These are phyloP conservation scores for Oeneis ivallda DNA, from an alignment of 2,888 invertebrate genomes.

Conservation along the genomic window DNA sequence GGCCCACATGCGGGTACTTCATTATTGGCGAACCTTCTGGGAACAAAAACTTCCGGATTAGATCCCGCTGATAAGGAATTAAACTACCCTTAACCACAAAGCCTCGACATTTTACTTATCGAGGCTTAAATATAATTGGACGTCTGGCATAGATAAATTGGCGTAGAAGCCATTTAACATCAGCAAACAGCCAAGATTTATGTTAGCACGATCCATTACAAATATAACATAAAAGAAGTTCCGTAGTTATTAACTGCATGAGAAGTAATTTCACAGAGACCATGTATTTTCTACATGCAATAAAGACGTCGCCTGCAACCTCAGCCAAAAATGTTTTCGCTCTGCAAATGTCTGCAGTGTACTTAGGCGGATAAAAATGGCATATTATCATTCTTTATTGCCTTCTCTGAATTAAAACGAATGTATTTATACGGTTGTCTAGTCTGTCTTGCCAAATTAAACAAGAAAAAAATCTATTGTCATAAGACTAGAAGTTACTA, in stretches of 20 bases:
- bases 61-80: neutral
- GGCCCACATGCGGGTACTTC: neutral
- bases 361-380: conserved; percentile 38
- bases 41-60: neutral
- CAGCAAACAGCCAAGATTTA: conserved; percentile 34
- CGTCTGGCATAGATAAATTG: conserved; percentile 33
- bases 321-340: conserved; percentile 45
- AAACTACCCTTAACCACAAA: neutral
- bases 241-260: conserved; percentile 42
- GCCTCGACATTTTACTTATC: conserved; percentile 17
- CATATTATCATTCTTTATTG: conserved; percentile 39
- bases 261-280: conserved; percentile 41
- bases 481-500: neutral
- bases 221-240: conserved; percentile 38
- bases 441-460: conserved; percentile 35
- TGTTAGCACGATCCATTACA: conserved; percentile 32
- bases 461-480: conserved; percentile 18
- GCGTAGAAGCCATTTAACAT: conserved; percentile 30
- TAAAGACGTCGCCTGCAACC: conserved; percentile 45
- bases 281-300: conserved; percentile 42
- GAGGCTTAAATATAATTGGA: conserved; percentile 21
- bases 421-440: conserved; percentile 29
- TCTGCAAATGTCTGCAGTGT: conserved; percentile 39
- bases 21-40: neutral
- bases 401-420: conserved; percentile 34